These are phyloP conservation scores for Drosophila nr. perissopoda DNA, from an alignment of 2,888 invertebrate species.

Conservation along the genomic window DNA sequence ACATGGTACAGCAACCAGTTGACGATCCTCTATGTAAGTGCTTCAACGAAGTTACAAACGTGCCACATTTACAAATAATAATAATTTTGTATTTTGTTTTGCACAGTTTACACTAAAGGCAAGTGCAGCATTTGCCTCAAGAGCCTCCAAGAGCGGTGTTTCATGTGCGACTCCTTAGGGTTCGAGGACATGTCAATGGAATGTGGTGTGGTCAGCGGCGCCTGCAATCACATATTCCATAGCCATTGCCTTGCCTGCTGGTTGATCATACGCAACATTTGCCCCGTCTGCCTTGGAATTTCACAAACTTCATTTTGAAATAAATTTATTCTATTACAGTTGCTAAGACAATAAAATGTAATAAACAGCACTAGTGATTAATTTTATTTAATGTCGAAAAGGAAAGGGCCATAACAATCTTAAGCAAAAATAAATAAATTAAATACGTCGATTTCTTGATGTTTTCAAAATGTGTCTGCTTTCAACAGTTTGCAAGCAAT, in stretches of 20 bases:
- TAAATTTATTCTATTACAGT: too few relatives aligned
- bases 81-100: not conserved
- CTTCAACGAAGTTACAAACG: not conserved
- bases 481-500: not conserved
- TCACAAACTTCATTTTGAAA: fast-evolving
- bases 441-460: not conserved
- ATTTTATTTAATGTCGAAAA: not conserved
- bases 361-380: too few relatives aligned
- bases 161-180: not conserved
- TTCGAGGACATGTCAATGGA: too few relatives aligned
- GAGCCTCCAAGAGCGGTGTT: fast-evolving
- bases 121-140: not conserved
- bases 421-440: not conserved
- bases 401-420: not conserved
- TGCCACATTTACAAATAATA: not conserved
- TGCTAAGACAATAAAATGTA: too few relatives aligned
- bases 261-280: fast-evolving
- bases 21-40: not conserved
- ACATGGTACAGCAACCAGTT: not conserved
- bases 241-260: not conserved
- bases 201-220: not conserved
- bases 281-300: not conserved
- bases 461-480: not conserved
- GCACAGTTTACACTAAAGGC: not conserved
- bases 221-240: not conserved